phyloP scores from a whole-genome alignment of 2,797 vertebrate species.

The Crenuchus spilurus region DNA sequence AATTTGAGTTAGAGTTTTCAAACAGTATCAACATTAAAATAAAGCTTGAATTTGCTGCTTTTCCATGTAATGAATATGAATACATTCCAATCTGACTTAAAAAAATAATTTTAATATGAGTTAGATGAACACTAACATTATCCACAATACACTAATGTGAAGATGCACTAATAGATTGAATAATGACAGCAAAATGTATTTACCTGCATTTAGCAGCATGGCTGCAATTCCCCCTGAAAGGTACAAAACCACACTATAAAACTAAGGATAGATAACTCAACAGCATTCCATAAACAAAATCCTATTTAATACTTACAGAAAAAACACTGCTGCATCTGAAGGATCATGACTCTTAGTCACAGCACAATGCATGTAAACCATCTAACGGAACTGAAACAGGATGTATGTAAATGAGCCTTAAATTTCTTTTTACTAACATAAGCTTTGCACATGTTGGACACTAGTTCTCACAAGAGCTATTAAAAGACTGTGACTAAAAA shows the following conservation, averaged over 20 bases:
- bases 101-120: too few species aligned
- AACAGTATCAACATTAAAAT: too few species aligned
- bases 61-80: too few species aligned
- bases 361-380: conserved; percentile 9
- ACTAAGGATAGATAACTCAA: not conserved
- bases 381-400: conserved; percentile 24
- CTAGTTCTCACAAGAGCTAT: not conserved
- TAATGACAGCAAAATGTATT: not conserved
- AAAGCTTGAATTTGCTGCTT: too few species aligned
- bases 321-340: not conserved
- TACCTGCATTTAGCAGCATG: conserved; percentile 32
- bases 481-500: not conserved
- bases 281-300: not conserved
- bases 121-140: too few species aligned
- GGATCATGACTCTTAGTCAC: conserved; percentile 10
- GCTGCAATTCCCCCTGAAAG: conserved; percentile 39
- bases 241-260: conserved; percentile 1
- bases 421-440: conserved; percentile 7
- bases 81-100: too few species aligned
- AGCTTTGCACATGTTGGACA: too few species aligned
- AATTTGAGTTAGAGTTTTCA: too few species aligned
- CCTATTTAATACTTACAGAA: conserved; percentile 34
- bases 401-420: conserved; percentile 18
- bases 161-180: not conserved
- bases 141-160: not conserved